phyloP scores from a whole-genome alignment of 1,140 invertebrate species.

The Idris sp. region DNA sequence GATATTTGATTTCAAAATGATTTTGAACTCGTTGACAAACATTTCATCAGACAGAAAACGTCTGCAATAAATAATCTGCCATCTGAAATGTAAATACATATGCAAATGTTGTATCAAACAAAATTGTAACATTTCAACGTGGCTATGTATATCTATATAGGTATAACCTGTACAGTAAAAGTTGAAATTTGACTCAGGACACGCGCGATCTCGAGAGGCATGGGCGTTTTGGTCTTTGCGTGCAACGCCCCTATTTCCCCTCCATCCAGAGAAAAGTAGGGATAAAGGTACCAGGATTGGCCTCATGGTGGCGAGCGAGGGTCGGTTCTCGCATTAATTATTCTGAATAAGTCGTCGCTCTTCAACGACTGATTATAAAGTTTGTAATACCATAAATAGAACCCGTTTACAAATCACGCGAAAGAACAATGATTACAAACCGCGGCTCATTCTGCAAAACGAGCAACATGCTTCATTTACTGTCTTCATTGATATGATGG shows the following conservation, averaged over 20 bases:
- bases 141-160: neutral
- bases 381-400: conserved; percentile 77
- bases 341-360: conserved; percentile 78
- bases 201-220: conserved; percentile 35
- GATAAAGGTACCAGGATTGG: conserved; percentile 62
- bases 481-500: conserved; percentile 17
- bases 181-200: conserved; percentile 34
- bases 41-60: too few species aligned
- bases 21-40: too few species aligned
- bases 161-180: conserved; percentile 5
- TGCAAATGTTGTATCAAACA: too few species aligned
- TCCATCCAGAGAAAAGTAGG: conserved; percentile 46
- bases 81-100: too few species aligned
- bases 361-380: conserved; percentile 75
- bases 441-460: conserved; percentile 33
- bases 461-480: conserved; percentile 26
- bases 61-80: too few species aligned
- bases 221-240: conserved; percentile 58
- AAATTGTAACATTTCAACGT: conserved; percentile 27
- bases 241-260: conserved; percentile 68
- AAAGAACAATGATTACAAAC: conserved; percentile 67
- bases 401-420: conserved; percentile 75
- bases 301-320: conserved; percentile 37
- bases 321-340: conserved; percentile 74
- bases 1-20: too few species aligned